A percentile compares a stretch with the other conserved stretches of the same genome.
Conservation (phyloP, 2,113 vertebrate species). For the Equus quagga region DNA sequence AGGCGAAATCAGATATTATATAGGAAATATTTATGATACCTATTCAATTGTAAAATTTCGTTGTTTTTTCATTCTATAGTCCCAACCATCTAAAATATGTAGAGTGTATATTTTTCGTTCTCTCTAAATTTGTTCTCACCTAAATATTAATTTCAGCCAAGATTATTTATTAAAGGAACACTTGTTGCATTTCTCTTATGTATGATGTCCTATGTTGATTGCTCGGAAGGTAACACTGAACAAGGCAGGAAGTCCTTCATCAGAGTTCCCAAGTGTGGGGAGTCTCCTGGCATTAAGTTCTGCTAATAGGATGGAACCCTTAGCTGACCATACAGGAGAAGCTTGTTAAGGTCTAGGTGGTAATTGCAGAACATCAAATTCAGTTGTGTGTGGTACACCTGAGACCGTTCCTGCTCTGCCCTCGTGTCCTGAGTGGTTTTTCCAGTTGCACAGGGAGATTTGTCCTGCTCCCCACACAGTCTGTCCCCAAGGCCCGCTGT, state of each 20-base stretch:
- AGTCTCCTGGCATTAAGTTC: background rate
- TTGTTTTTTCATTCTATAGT: background rate
- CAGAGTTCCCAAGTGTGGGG: background rate
- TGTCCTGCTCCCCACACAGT: background rate
- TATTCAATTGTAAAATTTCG: background rate
- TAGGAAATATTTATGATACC: background rate
- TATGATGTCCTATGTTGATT: background rate
- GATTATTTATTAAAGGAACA: background rate
- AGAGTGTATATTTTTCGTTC: background rate
- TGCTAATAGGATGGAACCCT: background rate
- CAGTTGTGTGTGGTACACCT: background rate
- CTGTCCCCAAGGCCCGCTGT: background rate
- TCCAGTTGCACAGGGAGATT: background rate
- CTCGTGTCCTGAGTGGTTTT: background rate
- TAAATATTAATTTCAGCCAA: slow-evolving; percentile 18
- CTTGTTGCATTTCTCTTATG: background rate
- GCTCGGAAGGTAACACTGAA: background rate
- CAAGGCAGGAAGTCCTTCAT: background rate
- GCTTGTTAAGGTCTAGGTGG: background rate
- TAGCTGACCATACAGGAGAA: background rate
- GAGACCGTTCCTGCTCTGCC: background rate
- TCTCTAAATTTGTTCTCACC: background rate
- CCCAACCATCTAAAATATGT: background rate
- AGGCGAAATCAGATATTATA: background rate
- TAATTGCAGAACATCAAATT: background rate